Percentiles rank a stretch among this genome's conserved stretches.
Conservation (phyloP, 53 echinoderm and acorn worm species). For the Patiria pectinifera region DNA sequence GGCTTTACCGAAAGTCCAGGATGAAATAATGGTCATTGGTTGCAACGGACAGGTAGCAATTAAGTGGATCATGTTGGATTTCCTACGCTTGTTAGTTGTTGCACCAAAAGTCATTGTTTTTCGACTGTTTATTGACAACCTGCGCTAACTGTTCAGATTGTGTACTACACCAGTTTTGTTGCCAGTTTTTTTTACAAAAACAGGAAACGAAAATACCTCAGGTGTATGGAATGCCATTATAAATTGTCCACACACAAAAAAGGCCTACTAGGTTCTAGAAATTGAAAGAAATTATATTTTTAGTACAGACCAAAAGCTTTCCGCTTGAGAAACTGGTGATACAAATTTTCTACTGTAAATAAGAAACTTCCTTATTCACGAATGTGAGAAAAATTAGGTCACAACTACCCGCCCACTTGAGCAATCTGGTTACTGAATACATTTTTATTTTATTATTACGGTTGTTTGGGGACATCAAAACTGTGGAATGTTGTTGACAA, state of each 20-base stretch:
- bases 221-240: background rate
- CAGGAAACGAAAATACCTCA: background rate
- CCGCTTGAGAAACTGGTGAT: background rate
- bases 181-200: background rate
- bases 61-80: background rate
- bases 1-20: background rate
- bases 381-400: background rate
- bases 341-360: no score
- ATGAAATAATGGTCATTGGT: background rate
- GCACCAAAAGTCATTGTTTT: background rate
- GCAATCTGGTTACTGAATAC: background rate
- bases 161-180: background rate
- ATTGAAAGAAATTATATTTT: no score
- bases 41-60: background rate
- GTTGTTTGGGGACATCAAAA: background rate
- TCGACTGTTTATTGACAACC: background rate
- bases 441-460: background rate
- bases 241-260: background rate
- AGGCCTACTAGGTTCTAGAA: no score
- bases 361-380: background rate
- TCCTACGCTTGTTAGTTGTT: background rate
- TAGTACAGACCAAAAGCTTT: background rate
- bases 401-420: background rate
- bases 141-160: background rate
- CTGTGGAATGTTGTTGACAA: slow-evolving; percentile 21